Evolutionary conservation across 2,797 vertebrate genomes (phyloP), one percentile per base, ranked within the genome.

Genomic region (Distichodus sexfasciatus): DNA sequence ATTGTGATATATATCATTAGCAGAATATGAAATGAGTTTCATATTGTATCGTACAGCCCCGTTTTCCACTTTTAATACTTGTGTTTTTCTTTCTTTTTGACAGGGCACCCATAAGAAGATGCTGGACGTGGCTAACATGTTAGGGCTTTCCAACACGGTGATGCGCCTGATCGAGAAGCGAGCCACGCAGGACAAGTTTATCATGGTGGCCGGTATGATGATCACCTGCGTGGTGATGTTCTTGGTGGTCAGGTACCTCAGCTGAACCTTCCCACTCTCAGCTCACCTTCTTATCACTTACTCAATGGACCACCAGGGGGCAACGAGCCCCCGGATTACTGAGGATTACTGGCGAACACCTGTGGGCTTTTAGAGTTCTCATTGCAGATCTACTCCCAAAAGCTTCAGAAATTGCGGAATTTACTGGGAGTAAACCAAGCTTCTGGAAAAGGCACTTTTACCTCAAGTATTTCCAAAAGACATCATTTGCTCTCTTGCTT

Each of bases 61-160:
- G n/a, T n/a, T n/a, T n/a, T n/a, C n/a, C n/a, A n/a, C 31, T 8
- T 38, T 29, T 5, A 29, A 35, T 8, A 14, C 17, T 21, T 0
- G 6, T 19, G 69, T 65, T 71, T n/a, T 33, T 2, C 54, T 81
- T 53, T 66, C 3, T 24, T 59, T 44, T 31, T 54, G 70, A 31
- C 84, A 99, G 96, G 95, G 94, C 11, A 94, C 95, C 59, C 96
- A 99, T 60, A 99, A 96, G 87, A 99, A 98, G 92, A 96, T 99
- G 86, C 88, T 99, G 81, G 97, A 99, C 35, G 94, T 99, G 63
- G 97, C 94, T 66, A 99, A 98, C 87, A 97, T 94, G 94, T 73
- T 99, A 66, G 97, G 97, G 14, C 89, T 98, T 78, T 99, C 97
- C 11, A 99, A 98, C 83, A 99, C 97, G 0, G 97, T 99, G 67